A percentile compares a stretch with the other conserved stretches of the same genome.
Conservation (phyloP, 23 tunicate genomes). For the Styela plicata region DNA sequence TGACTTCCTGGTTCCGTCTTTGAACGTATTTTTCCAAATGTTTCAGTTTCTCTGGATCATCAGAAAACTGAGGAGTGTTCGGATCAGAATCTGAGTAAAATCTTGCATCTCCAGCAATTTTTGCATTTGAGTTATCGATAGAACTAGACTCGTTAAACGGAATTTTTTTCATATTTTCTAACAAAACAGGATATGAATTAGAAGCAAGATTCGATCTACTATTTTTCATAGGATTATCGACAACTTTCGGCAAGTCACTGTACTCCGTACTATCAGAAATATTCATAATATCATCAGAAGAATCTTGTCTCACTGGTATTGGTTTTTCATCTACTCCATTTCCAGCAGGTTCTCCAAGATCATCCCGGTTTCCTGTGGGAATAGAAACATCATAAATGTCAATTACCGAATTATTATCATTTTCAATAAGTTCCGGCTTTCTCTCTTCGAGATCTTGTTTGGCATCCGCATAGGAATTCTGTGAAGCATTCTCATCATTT, state of each 20-base stretch:
- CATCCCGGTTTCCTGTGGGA: not conserved
- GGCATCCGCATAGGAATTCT: not conserved
- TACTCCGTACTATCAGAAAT: constrained; percentile 71
- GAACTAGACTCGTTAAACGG: not conserved
- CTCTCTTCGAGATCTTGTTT: not conserved
- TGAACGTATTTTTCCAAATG: constrained; percentile 50
- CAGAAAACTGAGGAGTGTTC: constrained; percentile 59
- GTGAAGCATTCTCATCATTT: not conserved
- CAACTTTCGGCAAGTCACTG: constrained; percentile 75
- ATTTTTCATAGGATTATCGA: constrained; percentile 51
- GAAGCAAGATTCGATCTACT: constrained; percentile 8
- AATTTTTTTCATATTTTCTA: not conserved
- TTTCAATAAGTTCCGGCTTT: not conserved
- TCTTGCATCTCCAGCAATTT: constrained; percentile 36
- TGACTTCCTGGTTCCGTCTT: not conserved
- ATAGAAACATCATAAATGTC: not conserved
- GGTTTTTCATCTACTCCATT: constrained; percentile 11
- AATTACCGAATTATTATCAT: not conserved
- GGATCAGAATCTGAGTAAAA: constrained; percentile 52
- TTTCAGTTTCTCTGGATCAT: constrained; percentile 51
- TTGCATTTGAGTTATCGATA: not conserved
- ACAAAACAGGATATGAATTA: constrained; percentile 7
- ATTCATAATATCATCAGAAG: constrained; percentile 34
- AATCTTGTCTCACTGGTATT: not conserved
- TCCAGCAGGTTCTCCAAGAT: not conserved